These are phyloP conservation scores for Oplegnathus fasciatus DNA, from an alignment of 2,113 vertebrate genomes.

Conservation along the genomic window DNA sequence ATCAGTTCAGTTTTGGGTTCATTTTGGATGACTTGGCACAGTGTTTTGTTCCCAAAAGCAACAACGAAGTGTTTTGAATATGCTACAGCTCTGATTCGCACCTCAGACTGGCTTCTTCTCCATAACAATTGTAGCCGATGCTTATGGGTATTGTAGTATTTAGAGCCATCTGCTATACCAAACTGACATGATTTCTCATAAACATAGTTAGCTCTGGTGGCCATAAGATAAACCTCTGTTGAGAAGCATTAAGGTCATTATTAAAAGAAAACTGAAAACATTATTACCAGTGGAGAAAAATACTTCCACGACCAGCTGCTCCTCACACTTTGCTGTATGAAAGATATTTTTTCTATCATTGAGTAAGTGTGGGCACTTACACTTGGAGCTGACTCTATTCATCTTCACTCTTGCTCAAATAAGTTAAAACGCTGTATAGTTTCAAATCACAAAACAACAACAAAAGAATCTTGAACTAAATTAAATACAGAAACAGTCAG, in stretches of 20 bases:
- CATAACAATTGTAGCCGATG: neutral
- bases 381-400: neutral
- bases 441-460: neutral
- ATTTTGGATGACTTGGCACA: neutral
- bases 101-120: neutral
- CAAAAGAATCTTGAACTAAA: neutral
- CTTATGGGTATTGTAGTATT: neutral
- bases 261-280: neutral
- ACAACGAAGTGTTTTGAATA: neutral
- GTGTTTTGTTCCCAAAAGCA: neutral
- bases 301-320: neutral
- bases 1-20: neutral
- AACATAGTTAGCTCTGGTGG: neutral
- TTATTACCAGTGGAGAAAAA: neutral
- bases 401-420: conserved; percentile 1
- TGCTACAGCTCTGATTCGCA: neutral
- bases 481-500: neutral
- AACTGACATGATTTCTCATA: neutral
- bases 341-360: neutral
- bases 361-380: neutral
- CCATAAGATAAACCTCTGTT: neutral
- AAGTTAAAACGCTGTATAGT: neutral
- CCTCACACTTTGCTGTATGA: neutral
- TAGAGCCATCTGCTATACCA: neutral
- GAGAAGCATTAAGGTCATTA: neutral